phyloP scores from a whole-genome alignment of 2,113 vertebrate genomes.

The Strigops habroptila region DNA sequence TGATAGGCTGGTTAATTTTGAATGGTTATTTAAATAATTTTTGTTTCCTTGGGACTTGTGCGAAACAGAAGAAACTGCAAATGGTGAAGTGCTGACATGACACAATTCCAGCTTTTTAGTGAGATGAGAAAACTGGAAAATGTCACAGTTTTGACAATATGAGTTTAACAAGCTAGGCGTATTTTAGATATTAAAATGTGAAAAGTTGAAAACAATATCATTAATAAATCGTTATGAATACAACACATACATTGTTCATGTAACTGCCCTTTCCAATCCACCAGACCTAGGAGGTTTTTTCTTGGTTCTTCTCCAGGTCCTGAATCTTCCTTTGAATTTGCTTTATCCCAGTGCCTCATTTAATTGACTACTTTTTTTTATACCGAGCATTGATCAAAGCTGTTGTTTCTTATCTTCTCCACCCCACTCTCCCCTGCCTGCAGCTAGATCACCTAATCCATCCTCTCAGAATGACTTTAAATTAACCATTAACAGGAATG shows the following conservation, averaged over 20 bases:
- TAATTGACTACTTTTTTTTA: background rate
- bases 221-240: background rate
- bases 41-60: background rate
- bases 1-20: background rate
- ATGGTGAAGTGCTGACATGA: background rate
- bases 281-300: background rate
- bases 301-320: background rate
- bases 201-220: background rate
- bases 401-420: background rate
- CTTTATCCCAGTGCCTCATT: background rate
- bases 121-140: background rate
- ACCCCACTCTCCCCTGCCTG: background rate
- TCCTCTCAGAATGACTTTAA: background rate
- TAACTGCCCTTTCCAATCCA: background rate
- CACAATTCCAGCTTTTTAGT: background rate
- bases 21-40: background rate
- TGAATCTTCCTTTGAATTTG: background rate
- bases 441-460: background rate
- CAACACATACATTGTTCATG: background rate
- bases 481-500: background rate
- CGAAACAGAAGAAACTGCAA: background rate
- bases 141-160: background rate
- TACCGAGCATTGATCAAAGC: background rate
- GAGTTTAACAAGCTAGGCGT: background rate
- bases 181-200: background rate